Evolutionary conservation across 2,888 invertebrate species (phyloP), one percentile per base, ranked within the genome.

Genomic region (Amblyteles armatorius): DNA sequence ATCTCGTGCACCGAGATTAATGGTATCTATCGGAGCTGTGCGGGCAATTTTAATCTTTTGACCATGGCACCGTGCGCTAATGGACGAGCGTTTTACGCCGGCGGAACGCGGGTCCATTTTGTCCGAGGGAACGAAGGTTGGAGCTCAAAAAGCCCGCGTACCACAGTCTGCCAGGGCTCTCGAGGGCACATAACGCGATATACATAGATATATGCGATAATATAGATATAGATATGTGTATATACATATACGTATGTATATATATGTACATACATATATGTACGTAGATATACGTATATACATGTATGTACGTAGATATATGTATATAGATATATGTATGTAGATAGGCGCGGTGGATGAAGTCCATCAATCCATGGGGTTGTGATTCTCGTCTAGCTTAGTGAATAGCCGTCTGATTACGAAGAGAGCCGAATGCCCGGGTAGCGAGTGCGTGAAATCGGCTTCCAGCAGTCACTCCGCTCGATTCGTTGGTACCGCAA

Each of bases 371-470:
- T 77, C 68, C 55, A 22, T 26, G n/a, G 55, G 77, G 67, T 29
- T 76, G 22, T 55, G 67, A 22, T 19, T 67, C 52, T 33, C 67
- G 67, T 77, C 52, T 68, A 67, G 77, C 40, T 77, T 55, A 55
- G 52, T 77, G 77, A 77, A 77, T 77, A 77, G 77, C 77, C 52
- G 55, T 77, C 68, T 77, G 52, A 77, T 77, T 77, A 77, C 77
- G 67, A 40, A 63, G 29, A 57, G 57, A 57, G 57, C 33, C 63
- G 48, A 76, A 77, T 67, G 67, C 1, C 36, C 36, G 52, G 36
- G 40, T 11, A 33, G 65, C 22, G 52, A 29, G 55, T 67, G 52
- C 22, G 40, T 19, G 29, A 36, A 52, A 19, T 36, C 29, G 71
- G 33, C 52, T 55, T 33, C 55, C 71, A 52, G 55, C 71, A 36